Percentiles rank a stretch among this genome's conserved stretches.
These are phyloP conservation scores for Archaeoteleia sp. DNA, from an alignment of 2,888 invertebrate species.

Conservation along the genomic window DNA sequence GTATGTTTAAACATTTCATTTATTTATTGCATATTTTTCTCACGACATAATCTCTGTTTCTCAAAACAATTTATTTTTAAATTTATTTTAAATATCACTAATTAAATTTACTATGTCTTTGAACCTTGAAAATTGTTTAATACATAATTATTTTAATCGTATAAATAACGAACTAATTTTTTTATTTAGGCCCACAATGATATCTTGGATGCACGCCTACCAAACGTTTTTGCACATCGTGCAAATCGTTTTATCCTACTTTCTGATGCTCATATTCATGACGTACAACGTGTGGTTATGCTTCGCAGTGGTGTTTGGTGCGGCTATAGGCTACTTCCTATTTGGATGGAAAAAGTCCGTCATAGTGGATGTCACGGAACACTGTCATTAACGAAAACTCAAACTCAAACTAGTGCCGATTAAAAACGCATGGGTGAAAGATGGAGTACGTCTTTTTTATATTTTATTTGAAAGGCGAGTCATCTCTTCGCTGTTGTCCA, in stretches of 20 bases:
- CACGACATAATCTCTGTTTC: too few species aligned
- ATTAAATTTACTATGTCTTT: too few species aligned
- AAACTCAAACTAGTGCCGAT: background rate
- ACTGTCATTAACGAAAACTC: constrained; percentile 84
- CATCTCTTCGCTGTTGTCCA: background rate
- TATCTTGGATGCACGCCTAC: constrained; percentile 87
- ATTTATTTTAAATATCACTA: too few species aligned
- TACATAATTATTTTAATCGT: too few species aligned
- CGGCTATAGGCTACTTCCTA: constrained; percentile 93
- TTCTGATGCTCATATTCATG: constrained; percentile 98
- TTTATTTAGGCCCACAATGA: constrained; percentile 85
- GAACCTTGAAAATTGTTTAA: too few species aligned
- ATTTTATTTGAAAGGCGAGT: background rate
- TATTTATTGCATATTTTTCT: too few species aligned
- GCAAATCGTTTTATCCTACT: constrained; percentile 93
- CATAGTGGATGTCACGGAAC: constrained; percentile 95
- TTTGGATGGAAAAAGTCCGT: constrained; percentile 97
- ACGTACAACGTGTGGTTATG: constrained; percentile 97
- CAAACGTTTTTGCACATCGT: constrained; percentile 92
- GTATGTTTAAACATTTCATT: too few species aligned
- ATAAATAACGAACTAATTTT: constrained; percentile 1
- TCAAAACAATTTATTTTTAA: too few species aligned
- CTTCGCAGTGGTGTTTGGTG: constrained; percentile 90
- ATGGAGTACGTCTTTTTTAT: background rate
- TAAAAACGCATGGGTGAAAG: background rate